These are phyloP conservation scores for Salarias fasciatus DNA, from an alignment of 2,797 vertebrate genomes.

Conservation along the genomic window DNA sequence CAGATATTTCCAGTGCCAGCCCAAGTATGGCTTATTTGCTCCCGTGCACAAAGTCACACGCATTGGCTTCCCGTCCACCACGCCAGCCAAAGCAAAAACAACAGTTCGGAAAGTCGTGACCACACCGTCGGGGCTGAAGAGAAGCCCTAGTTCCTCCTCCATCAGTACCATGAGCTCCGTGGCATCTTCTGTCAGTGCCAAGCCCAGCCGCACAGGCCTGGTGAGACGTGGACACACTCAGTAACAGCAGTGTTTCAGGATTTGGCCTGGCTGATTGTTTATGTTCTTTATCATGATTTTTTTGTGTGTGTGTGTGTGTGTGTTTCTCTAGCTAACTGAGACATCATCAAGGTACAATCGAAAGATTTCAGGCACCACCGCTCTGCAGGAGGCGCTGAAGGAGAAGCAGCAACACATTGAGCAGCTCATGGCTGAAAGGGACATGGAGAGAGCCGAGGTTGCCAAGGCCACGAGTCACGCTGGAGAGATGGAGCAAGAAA, in stretches of 20 bases:
- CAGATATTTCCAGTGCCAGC: constrained; percentile 98
- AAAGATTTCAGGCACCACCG: constrained; percentile 98
- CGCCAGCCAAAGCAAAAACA: constrained; percentile 94
- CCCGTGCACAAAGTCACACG: constrained; percentile 98
- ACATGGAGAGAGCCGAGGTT: constrained; percentile 96
- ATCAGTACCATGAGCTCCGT: constrained; percentile 97
- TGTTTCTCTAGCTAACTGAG: constrained; percentile 90
- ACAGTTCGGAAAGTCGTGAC: constrained; percentile 86
- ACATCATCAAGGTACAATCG: constrained; percentile 95
- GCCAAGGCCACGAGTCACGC: constrained; percentile 96
- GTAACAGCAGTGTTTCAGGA: not conserved
- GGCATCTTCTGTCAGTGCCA: constrained; percentile 95
- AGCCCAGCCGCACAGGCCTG: constrained; percentile 97
- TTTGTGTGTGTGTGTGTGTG: too few relatives aligned
- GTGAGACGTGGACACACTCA: constrained; percentile 79
- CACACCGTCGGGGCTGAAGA: constrained; percentile 87
- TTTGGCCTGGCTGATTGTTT: too few relatives aligned
- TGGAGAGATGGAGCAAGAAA: constrained; percentile 94
- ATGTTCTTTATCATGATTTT: too few relatives aligned
- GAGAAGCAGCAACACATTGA: constrained; percentile 99
- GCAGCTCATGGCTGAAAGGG: constrained; percentile 95
- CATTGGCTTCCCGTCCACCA: constrained; percentile 97
- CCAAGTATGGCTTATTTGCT: constrained; percentile 96
- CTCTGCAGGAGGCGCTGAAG: constrained; percentile 96
- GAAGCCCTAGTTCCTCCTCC: constrained; percentile 96